Conservation (phyloP, 2,888 invertebrate genomes). For the Apotomis capreana region DNA sequence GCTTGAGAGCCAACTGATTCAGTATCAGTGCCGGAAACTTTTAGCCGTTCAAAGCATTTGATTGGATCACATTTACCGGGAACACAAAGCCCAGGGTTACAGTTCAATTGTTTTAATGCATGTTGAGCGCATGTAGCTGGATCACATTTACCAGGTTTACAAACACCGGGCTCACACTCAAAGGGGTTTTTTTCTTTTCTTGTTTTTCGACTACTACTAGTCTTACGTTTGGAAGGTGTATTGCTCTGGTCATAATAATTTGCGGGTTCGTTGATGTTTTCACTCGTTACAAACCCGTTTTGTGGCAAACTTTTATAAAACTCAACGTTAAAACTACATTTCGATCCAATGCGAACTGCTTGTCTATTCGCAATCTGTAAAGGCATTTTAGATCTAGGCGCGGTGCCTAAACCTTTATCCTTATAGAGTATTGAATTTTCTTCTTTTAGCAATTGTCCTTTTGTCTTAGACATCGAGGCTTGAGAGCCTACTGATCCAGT, state of each 20-base stretch:
- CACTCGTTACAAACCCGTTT: not conserved
- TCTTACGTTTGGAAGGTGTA: not conserved
- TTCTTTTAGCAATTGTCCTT: not conserved
- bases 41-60: not conserved
- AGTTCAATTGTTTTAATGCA: not conserved
- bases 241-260: not conserved
- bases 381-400: not conserved
- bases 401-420: not conserved
- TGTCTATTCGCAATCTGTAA: not conserved
- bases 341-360: slow-evolving; percentile 6
- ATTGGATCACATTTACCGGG: not conserved
- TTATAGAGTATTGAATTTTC: slow-evolving; percentile 1
- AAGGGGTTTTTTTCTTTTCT: not conserved
- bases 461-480: not conserved
- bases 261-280: not conserved
- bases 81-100: slow-evolving; percentile 3
- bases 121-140: not conserved
- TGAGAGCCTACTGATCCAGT: not conserved
- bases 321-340: slow-evolving; percentile 15
- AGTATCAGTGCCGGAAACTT: not conserved
- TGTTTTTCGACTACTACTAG: not conserved
- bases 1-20: not conserved
- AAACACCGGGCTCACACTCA: slow-evolving; percentile 8
- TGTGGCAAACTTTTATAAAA: slow-evolving; percentile 4
- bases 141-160: slow-evolving; percentile 4